Base-by-base conservation (phyloP, 2,797 vertebrate species). In the Protosalanx chinensis region DNA sequence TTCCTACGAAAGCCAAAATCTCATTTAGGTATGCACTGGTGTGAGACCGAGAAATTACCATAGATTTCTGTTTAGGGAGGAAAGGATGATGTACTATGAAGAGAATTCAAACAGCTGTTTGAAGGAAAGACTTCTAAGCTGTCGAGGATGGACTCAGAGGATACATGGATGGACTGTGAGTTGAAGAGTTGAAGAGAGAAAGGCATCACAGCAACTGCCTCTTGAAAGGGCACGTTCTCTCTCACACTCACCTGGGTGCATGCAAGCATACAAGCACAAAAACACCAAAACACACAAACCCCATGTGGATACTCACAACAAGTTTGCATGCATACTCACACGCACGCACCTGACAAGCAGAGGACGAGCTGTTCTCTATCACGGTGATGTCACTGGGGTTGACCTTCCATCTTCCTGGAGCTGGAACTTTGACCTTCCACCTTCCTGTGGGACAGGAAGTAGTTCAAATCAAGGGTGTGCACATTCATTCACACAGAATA, bases 361-460 rank as follows among this genome's bases (percentile, higher is more conserved):
- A 13, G 2, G 76, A 46, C 16, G 37, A 71, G 35, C 30, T 62
- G 32, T 61, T 61, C 68, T 77, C 74, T 68, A 70, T 77, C 67
- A 81, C 64, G 35, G 76, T 76, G 27, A 85, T 71, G 7, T 84
- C 76, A 62, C 57, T 63, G 20, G 67, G 63, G 68, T 49, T 73
- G 60, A 86, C 35, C 71, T 46, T 80, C 83, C 83, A 86, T 27
- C 23, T 27, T 27, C 23, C 23, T 27, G 23, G 23, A 27, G 23
- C 23, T 27, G 23, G 23, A 27, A 1, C 23, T 27, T 49, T 73
- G 60, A 86, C 35, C 71, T 46, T 80, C 83, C 83, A 86, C 23
- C 73, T 81, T 83, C 70, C 84, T 88, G 78, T 51, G 41, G 18
- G 5, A 67, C 56, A 67, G 29, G 23, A 16, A 67, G 23, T 7